Evolutionary conservation across 1,140 invertebrate genomes (phyloP).

Genomic region (Cyrtorhinus lividipennis): DNA sequence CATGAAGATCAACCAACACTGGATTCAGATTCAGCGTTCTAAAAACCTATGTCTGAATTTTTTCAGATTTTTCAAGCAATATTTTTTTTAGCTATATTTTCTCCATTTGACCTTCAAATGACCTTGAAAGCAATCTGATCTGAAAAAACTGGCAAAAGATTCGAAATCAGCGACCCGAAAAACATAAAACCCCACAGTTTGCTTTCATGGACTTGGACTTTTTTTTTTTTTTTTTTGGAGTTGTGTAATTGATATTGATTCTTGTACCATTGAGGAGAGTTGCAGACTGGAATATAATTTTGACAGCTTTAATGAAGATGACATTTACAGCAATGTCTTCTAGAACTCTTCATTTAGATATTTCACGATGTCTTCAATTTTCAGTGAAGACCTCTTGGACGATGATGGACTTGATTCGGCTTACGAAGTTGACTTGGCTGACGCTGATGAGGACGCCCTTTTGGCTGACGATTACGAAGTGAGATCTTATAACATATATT

Average conservation of each 20-base stretch:
- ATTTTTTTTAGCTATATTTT: too few species aligned
- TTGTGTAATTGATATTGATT: background rate
- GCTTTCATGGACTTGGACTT: background rate
- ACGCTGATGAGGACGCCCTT: background rate
- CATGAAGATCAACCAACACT: too few species aligned
- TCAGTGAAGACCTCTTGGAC: background rate
- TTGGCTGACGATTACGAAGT: background rate
- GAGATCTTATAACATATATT: background rate
- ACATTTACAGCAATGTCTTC: too few species aligned
- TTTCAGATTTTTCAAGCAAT: too few species aligned
- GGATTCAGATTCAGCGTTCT: too few species aligned
- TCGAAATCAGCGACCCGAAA: too few species aligned
- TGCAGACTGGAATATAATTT: too few species aligned
- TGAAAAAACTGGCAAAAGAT: too few species aligned
- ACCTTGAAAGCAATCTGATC: too few species aligned
- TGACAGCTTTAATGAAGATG: too few species aligned
- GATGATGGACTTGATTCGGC: background rate
- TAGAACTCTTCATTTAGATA: background rate
- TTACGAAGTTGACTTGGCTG: background rate
- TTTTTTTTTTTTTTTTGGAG: background rate
- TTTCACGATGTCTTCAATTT: background rate
- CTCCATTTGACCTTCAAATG: too few species aligned
- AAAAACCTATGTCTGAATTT: too few species aligned
- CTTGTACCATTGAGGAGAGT: background rate
- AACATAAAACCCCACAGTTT: background rate